These are phyloP conservation scores for Schizopygopsis malacanthus DNA, from an alignment of 2,797 vertebrate species.

Conservation along the genomic window DNA sequence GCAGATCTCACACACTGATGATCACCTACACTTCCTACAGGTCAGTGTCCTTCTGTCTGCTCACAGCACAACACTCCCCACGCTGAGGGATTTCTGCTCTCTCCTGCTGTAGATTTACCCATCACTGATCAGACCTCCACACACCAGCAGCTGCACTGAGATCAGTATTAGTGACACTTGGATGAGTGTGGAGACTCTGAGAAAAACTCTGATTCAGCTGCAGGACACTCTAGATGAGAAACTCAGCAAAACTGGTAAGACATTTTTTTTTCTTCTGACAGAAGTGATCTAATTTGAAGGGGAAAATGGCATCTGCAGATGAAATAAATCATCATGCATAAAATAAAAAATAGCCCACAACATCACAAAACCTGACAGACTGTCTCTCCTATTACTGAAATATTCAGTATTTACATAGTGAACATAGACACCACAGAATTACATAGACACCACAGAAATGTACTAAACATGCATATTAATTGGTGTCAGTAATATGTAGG, in stretches of 20 bases:
- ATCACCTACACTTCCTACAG: constrained; percentile 54
- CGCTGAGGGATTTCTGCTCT: constrained; percentile 32
- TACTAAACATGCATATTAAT: too few species aligned
- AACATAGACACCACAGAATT: too few species aligned
- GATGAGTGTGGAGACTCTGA: constrained; percentile 33
- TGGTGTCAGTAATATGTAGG: too few species aligned
- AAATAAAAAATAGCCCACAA: too few species aligned
- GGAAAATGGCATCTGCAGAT: too few species aligned
- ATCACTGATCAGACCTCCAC: constrained; percentile 33
- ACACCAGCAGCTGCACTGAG: constrained; percentile 43
- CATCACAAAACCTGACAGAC: too few species aligned
- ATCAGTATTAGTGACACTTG: background rate
- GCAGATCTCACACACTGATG: constrained; percentile 41
- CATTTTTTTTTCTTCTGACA: too few species aligned
- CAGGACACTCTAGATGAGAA: constrained; percentile 44
- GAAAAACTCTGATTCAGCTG: constrained; percentile 43
- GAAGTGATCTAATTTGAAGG: too few species aligned
- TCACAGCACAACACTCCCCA: constrained; percentile 1
- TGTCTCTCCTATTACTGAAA: too few species aligned
- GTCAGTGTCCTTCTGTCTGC: constrained; percentile 40
- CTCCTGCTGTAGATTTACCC: constrained; percentile 27
- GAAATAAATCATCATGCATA: too few species aligned
- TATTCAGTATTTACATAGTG: too few species aligned
- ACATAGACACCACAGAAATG: too few species aligned
- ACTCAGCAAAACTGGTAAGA: constrained; percentile 46